Base-by-base conservation (phyloP, 2,888 invertebrate species). In the Bembecia ichneumoniformis region DNA sequence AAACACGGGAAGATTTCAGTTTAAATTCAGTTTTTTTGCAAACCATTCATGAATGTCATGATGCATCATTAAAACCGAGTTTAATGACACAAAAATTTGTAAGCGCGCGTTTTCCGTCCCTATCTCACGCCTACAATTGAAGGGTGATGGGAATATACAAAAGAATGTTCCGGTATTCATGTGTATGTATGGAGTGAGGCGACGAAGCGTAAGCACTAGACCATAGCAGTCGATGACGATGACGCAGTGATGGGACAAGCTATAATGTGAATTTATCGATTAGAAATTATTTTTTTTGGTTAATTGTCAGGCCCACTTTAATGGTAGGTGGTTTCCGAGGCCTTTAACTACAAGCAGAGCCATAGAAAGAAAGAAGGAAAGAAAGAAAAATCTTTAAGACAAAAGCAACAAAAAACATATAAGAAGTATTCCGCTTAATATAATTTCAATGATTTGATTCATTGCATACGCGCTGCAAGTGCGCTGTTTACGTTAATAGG, bases 181-280 rank as follows among this genome's bases (percentile, higher is more conserved):
- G 74, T 73, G 65, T 63, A 55, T 53, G 65, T 63, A 55, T 54
- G 59, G 56, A 53, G 53, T 58, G 61, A 77, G 77, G 82, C 82
- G 84, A 75, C 83, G 83, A 71, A 74, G 70, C 82, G 76, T 70
- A 56, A 60, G 75, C 76, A 64, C 75, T 74, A 79, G 74, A 78
- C 83, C 81, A 79, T 73, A 78, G 82, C 81, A 74, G 76, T 82
- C 83, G 80, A 84, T 83, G 82, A 81, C 74, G 77, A 77, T 77
- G 80, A 81, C 62, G 43, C 69, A 75, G 71, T 47, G 74, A 52
- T 60, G 74, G 49, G 59, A 20, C 13, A 40, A 1, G 40, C 13
- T 40, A 14, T 40, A n/a, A 3, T 14, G 40, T 13, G 14, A 40
- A 40, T 1, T 40, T 40, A 40, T 40, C 40, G 40, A 40, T 40